These are phyloP conservation scores for Lasaia peninsularis DNA, from an alignment of 1,140 invertebrate species.

Conservation along the genomic window DNA sequence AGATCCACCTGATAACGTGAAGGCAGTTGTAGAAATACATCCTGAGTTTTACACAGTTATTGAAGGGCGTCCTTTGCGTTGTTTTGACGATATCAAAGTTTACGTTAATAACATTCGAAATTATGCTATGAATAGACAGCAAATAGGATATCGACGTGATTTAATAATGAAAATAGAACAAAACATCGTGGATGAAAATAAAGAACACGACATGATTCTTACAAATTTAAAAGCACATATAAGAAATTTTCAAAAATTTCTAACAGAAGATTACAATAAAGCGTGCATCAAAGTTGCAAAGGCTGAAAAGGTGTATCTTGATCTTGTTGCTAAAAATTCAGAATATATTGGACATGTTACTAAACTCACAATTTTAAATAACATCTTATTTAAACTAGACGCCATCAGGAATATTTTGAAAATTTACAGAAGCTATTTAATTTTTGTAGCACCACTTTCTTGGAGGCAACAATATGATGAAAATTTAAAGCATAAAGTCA, in stretches of 20 bases:
- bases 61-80: conserved; percentile 77
- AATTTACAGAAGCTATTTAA: conserved; percentile 82
- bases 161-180: conserved; percentile 79
- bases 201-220: conserved; percentile 74
- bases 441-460: conserved; percentile 79
- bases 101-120: conserved; percentile 79
- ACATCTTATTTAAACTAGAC: conserved; percentile 80
- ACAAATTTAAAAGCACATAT: conserved; percentile 77
- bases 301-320: conserved; percentile 71
- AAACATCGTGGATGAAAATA: conserved; percentile 77
- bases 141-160: conserved; percentile 79
- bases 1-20: conserved; percentile 59
- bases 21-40: conserved; percentile 79
- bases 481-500: conserved; percentile 41
- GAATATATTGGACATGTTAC: conserved; percentile 72
- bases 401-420: conserved; percentile 80
- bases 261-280: conserved; percentile 79
- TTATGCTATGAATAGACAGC: conserved; percentile 77
- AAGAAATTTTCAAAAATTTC: conserved; percentile 80
- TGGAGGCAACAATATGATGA: conserved; percentile 77
- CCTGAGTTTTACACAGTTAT: conserved; percentile 81
- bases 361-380: conserved; percentile 71
- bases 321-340: conserved; percentile 73
- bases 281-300: conserved; percentile 76
- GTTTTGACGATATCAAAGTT: conserved; percentile 76